These are phyloP conservation scores for Addax nasomaculatus DNA, from an alignment of 2,113 vertebrate genomes.

Conservation along the genomic window DNA sequence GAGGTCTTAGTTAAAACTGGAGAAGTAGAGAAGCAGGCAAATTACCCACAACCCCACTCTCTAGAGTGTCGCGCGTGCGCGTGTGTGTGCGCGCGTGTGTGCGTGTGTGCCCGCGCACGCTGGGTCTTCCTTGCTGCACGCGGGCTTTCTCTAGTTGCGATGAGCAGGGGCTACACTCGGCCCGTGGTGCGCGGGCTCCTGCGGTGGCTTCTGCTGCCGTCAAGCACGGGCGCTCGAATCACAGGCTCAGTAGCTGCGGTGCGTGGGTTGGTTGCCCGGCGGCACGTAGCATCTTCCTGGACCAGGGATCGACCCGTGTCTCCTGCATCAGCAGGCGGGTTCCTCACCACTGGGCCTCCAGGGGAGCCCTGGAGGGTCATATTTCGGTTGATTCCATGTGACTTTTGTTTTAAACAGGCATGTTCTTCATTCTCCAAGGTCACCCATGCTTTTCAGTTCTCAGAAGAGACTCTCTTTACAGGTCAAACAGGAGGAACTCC, in stretches of 20 bases:
- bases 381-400: neutral
- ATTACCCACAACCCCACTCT: neutral
- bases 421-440: neutral
- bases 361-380: no score
- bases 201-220: no score
- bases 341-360: neutral
- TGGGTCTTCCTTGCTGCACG: no score
- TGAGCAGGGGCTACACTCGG: no score
- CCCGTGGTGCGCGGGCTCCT: no score
- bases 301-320: neutral
- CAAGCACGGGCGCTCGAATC: rapidly evolving
- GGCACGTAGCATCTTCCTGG: no score
- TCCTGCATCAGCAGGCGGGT: neutral
- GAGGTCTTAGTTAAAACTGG: neutral
- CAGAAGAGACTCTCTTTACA: neutral
- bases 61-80: rapidly evolving
- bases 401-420: no score
- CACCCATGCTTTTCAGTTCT: neutral
- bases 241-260: neutral
- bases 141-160: neutral
- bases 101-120: no score
- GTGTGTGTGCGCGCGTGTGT: rapidly evolving
- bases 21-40: neutral
- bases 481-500: neutral
- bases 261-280: neutral